Conservation (phyloP, 2,888 invertebrate species). For the Hanleya hanleyi region DNA sequence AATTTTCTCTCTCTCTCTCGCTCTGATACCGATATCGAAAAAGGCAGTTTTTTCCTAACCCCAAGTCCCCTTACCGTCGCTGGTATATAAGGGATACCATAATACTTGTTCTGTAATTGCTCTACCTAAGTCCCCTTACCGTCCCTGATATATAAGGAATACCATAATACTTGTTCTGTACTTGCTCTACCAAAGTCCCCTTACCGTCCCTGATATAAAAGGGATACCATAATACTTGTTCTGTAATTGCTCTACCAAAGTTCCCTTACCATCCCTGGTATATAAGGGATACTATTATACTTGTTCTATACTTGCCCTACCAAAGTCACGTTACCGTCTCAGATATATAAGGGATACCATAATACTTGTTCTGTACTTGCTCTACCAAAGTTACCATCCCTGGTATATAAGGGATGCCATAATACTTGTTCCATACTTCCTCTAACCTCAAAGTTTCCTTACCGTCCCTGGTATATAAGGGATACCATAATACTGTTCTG, state of each 20-base stretch:
- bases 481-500: constrained; percentile 89
- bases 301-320: constrained; percentile 80
- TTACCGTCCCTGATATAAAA: constrained; percentile 88
- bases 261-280: no score
- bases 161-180: constrained; percentile 88
- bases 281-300: no score
- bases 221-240: constrained; percentile 89
- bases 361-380: constrained; percentile 85
- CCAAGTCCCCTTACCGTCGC: constrained; percentile 88
- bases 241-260: constrained; percentile 84
- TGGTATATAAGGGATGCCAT: no score
- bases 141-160: constrained; percentile 91
- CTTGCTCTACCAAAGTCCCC: constrained; percentile 79
- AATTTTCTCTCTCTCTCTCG: no score
- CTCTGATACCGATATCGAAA: no score
- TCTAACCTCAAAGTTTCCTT: constrained; percentile 69
- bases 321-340: constrained; percentile 77
- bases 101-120: constrained; percentile 86
- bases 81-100: constrained; percentile 88
- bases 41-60: no score
- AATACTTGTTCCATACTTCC: constrained; percentile 83
- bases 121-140: constrained; percentile 85
- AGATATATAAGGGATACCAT: constrained; percentile 95
- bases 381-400: no score
- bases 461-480: constrained; percentile 92